These are phyloP conservation scores for Chrysolina haemoptera DNA, from an alignment of 2,888 invertebrate species.

Conservation along the genomic window DNA sequence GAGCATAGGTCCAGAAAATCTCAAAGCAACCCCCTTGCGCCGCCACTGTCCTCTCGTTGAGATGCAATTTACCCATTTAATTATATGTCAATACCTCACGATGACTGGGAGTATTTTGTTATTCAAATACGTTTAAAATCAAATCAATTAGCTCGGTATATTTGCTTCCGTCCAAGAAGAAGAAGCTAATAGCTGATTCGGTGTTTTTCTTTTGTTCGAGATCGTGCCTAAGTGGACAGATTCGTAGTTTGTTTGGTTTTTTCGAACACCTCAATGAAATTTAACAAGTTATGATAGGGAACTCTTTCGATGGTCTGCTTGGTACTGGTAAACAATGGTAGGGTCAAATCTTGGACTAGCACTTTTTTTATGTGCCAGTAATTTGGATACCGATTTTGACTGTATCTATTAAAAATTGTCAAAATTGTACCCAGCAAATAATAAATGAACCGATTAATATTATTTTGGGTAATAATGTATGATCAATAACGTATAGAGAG, in stretches of 20 bases:
- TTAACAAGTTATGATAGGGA: neutral
- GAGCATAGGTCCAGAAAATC: too few relatives aligned
- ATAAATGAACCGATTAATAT: too few relatives aligned
- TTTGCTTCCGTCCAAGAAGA: conserved; percentile 56
- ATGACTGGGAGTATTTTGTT: conserved; percentile 55
- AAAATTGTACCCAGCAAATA: too few relatives aligned
- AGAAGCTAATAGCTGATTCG: conserved; percentile 53
- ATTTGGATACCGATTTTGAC: too few relatives aligned
- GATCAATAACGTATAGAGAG: too few relatives aligned
- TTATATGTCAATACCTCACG: conserved; percentile 58
- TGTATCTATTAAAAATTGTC: too few relatives aligned
- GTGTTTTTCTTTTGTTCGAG: conserved; percentile 55
- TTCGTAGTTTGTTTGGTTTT: conserved; percentile 48
- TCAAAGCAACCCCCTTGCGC: neutral
- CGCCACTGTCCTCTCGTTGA: conserved; percentile 39
- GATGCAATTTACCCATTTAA: conserved; percentile 55
- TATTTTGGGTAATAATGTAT: too few relatives aligned
- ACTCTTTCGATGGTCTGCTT: neutral
- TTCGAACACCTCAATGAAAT: conserved; percentile 32
- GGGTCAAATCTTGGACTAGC: too few relatives aligned
- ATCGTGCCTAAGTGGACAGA: conserved; percentile 61
- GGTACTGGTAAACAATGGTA: neutral
- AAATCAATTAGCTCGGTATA: conserved; percentile 60
- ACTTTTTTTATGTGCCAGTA: too few relatives aligned
- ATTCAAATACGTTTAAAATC: conserved; percentile 63